phyloP scores from a whole-genome alignment of 2,113 vertebrate genomes.

The Syngnathus scovelli region DNA sequence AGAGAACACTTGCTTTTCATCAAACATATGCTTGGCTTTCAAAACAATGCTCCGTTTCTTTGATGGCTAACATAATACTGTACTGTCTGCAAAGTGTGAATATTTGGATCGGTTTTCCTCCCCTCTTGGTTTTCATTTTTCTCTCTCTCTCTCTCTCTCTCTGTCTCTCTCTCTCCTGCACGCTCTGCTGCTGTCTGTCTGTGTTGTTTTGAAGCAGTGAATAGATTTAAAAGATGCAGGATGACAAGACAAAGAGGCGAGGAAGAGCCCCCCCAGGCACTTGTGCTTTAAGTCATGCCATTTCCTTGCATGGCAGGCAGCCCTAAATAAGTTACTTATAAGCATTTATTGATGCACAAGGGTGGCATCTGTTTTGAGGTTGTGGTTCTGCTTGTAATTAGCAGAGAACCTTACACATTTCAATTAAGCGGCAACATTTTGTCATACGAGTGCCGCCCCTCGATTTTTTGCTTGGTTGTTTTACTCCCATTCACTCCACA shows the following conservation, averaged over 20 bases:
- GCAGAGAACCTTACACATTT: slow-evolving; percentile 68
- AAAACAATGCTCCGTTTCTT: slow-evolving; percentile 44
- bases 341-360: slow-evolving; percentile 78
- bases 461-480: slow-evolving; percentile 55
- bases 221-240: slow-evolving; percentile 75
- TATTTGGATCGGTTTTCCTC: slow-evolving; percentile 59
- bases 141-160: neutral
- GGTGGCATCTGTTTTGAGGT: slow-evolving; percentile 73
- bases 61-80: slow-evolving; percentile 63
- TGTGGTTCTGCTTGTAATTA: slow-evolving; percentile 70
- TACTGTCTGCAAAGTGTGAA: slow-evolving; percentile 64
- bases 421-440: slow-evolving; percentile 68
- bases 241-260: slow-evolving; percentile 75
- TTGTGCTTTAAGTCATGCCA: slow-evolving; percentile 75
- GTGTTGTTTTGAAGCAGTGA: slow-evolving; percentile 71
- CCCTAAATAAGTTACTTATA: slow-evolving; percentile 79
- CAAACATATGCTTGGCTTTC: slow-evolving; percentile 58
- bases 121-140: slow-evolving; percentile 22
- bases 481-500: slow-evolving; percentile 55
- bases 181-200: slow-evolving; percentile 66
- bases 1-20: slow-evolving; percentile 57
- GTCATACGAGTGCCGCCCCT: slow-evolving; percentile 37
- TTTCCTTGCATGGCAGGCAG: slow-evolving; percentile 75
- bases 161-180: neutral
- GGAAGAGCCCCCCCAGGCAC: slow-evolving; percentile 64